Evolutionary conservation across 2,888 invertebrate species (phyloP), one percentile per base, ranked within the genome.

Genomic region (Papilio elwesi): DNA sequence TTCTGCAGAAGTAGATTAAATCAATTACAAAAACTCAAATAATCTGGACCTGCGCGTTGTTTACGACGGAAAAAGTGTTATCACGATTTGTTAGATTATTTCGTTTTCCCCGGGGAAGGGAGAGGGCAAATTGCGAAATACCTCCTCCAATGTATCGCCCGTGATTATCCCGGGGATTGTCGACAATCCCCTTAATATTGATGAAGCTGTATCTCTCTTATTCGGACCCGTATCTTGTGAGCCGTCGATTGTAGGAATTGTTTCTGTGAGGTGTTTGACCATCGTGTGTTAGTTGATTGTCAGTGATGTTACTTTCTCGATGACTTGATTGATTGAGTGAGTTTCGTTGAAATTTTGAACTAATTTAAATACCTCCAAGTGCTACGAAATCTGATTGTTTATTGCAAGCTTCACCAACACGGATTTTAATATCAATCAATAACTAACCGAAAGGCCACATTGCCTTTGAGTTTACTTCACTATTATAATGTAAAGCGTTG

Each of bases 41-140:
- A 68, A 73, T 74, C 71, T 74, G 69, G 69, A 66, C 53, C 66
- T 67, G 57, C 74, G 69, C 75, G 75, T 75, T 77, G 73, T 75
- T 78, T 77, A 79, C 81, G 78, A 72, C 76, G 76, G 72, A 78
- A 79, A 81, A 79, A 81, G 81, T 82, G 81, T 81, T 82, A 81
- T 78, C 80, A 82, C 81, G 84, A 85, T 82, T 80, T 77, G 78
- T 77, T 77, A 82, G 82, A 86, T 86, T 85, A 85, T 83, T 82
- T 80, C 79, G 80, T 82, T 80, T 83, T 86, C 81, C 75, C 53
- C 74, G 80, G 81, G 79, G 76, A 74, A 78, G 80, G 77, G 81
- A 80, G 49, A 80, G 49, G 65, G 73, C 70, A 75, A 74, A 75
- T 76, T 73, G 73, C 69, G 66, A 73, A 70, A 70, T 71, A 71